phyloP scores from a whole-genome alignment of 92 coral and sea anemone species.

The Parazoanthus darwini region DNA sequence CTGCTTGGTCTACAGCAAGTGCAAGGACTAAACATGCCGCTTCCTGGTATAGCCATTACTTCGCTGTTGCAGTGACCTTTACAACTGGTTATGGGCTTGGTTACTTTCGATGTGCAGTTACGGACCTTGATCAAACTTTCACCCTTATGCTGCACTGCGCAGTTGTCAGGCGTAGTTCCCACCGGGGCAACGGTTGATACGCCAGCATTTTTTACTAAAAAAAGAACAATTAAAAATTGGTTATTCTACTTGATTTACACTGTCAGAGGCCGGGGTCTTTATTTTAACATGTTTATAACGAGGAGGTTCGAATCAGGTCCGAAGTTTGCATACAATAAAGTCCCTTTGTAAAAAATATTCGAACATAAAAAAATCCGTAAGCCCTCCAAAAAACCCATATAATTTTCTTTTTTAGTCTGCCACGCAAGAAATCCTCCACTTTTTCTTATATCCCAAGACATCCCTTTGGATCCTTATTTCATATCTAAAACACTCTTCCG shows the following conservation, averaged over 20 bases:
- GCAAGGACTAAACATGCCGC: slow-evolving; percentile 48
- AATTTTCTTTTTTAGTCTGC: too few species aligned
- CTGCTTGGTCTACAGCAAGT: slow-evolving; percentile 58
- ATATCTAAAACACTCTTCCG: too few species aligned
- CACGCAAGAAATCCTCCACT: too few species aligned
- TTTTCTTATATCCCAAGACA: too few species aligned
- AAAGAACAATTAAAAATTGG: not conserved
- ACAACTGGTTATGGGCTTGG: slow-evolving; percentile 45
- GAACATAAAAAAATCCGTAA: too few species aligned
- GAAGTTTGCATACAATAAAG: too few species aligned
- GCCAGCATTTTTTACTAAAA: slow-evolving; percentile 45
- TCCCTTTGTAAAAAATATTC: too few species aligned
- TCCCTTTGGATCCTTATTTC: too few species aligned
- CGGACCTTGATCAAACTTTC: slow-evolving; percentile 14
- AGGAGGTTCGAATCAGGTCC: too few species aligned
- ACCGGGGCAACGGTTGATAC: not conserved
- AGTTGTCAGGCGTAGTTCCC: slow-evolving; percentile 27
- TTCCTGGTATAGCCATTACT: slow-evolving; percentile 56
- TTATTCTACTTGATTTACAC: not conserved
- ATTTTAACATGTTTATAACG: too few species aligned
- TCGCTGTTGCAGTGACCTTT: slow-evolving; percentile 56
- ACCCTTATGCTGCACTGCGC: slow-evolving; percentile 12
- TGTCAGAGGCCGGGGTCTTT: too few species aligned
- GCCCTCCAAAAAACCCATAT: too few species aligned
- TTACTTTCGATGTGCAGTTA: slow-evolving; percentile 60